Evolutionary conservation across 2,888 invertebrate genomes (phyloP), one percentile per base, ranked within the genome.

Genomic region (Macrophya annulata): DNA sequence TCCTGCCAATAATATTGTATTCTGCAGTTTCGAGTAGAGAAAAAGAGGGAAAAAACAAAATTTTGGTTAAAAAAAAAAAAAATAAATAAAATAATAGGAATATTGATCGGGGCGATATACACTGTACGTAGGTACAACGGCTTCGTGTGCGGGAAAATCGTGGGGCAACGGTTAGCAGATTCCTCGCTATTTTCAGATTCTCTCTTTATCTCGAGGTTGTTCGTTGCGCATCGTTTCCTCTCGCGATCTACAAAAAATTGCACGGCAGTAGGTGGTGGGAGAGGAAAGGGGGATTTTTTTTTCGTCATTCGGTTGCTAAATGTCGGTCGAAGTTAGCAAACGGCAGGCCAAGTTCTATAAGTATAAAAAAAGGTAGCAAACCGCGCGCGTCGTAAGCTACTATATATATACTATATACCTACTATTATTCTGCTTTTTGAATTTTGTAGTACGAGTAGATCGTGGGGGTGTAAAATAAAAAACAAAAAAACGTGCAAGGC

Each of bases 271-370:
- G 68, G 37, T 12, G 17, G 37, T 17, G 37, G 5, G 12, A 37
- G 68, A 68, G 37, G 25, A 1, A n/a, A 43, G 45, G 43, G 45
- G 45, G 45, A 45, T 9, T n/a, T 62, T 1, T 55, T 55, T 43
- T 74, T 74, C 72, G 45, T 74, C 72, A 74, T 74, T 74, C 72
- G 72, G 10, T 74, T 45, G 72, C 45, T 74, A n/a, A n/a, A 74
- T 45, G 45, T 45, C 72, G 6, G 68, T 10, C 31, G 68, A 68
- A 68, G 37, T 12, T 25, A 68, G 37, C 31, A 31, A 68, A 37
- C 68, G 17, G 68, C 68, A 37, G 68, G 68, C 31, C 1, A 37
- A 68, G 37, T 31, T 68, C 37, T 68, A 68, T 37, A 68, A 37
- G 37, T 37, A 15, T 37, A 15, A 37, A 37, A 25, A 31, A 17